phyloP scores from a whole-genome alignment of 53 echinoderm and acorn worm genomes.

The Henricia sp. region DNA sequence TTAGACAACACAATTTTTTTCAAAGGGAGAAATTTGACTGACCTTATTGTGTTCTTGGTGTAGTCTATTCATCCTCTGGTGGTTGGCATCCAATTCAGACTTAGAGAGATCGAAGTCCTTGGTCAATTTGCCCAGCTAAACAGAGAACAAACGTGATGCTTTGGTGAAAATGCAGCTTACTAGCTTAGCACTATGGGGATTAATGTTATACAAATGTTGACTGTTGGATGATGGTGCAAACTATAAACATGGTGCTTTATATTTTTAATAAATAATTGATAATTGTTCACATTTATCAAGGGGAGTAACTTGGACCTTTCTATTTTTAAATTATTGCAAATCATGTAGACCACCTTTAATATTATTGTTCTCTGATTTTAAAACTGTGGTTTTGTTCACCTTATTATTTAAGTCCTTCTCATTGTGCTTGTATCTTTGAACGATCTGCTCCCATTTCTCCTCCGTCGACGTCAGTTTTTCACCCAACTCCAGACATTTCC shows the following conservation, averaged over 20 bases:
- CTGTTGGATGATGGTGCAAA: no score
- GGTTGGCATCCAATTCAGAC: conserved; percentile 68
- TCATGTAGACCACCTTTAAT: no score
- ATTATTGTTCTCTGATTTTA: no score
- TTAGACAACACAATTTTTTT: not conserved
- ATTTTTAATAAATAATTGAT: no score
- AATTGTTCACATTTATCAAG: no score
- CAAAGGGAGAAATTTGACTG: no score
- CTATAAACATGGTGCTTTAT: no score
- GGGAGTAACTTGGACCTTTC: no score
- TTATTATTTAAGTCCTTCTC: conserved; percentile 82
- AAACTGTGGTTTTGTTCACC: conserved; percentile 52
- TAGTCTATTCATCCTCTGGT: conserved; percentile 69
- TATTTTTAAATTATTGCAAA: no score
- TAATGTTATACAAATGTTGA: no score
- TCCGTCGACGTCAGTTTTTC: conserved; percentile 74
- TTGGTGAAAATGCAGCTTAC: not conserved
- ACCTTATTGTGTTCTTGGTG: conserved; percentile 83
- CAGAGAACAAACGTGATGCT: not conserved
- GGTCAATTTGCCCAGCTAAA: conserved; percentile 71
- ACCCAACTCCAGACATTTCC: conserved; percentile 82
- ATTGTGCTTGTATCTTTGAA: conserved; percentile 74
- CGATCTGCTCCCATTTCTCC: conserved; percentile 87
- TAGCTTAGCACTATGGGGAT: no score
- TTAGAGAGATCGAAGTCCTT: conserved; percentile 77